Conservation (phyloP, 2,113 vertebrate genomes). For the Zosterops hypoxanthus region DNA sequence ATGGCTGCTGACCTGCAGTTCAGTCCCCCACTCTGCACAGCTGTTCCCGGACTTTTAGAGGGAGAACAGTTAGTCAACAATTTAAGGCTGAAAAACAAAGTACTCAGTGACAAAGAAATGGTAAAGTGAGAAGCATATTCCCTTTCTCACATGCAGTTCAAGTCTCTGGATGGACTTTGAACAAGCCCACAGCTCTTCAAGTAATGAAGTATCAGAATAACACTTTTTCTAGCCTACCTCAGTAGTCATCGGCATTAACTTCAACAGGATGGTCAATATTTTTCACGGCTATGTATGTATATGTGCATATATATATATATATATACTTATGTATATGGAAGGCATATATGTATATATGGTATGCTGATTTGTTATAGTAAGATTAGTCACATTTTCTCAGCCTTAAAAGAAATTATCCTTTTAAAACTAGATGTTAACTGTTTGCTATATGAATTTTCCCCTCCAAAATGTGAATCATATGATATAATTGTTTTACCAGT, state of each 20-base stretch:
- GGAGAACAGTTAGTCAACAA: background rate
- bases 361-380: background rate
- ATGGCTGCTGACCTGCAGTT: background rate
- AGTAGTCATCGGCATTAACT: background rate
- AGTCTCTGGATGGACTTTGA: background rate
- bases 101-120: background rate
- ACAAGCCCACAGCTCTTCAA: background rate
- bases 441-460: background rate
- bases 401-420: background rate
- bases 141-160: background rate
- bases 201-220: background rate
- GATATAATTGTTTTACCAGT: background rate
- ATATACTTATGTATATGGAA: no score
- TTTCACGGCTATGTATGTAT: background rate
- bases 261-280: background rate
- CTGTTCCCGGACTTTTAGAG: background rate
- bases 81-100: background rate
- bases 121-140: background rate
- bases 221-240: background rate
- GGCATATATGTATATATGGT: background rate
- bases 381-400: background rate
- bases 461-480: background rate
- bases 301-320: fast-evolving
- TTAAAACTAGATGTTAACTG: background rate
- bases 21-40: background rate